Evolutionary conservation across 2,113 vertebrate genomes (phyloP), one percentile per base, ranked within the genome.

Genomic region (Marmota monax): DNA sequence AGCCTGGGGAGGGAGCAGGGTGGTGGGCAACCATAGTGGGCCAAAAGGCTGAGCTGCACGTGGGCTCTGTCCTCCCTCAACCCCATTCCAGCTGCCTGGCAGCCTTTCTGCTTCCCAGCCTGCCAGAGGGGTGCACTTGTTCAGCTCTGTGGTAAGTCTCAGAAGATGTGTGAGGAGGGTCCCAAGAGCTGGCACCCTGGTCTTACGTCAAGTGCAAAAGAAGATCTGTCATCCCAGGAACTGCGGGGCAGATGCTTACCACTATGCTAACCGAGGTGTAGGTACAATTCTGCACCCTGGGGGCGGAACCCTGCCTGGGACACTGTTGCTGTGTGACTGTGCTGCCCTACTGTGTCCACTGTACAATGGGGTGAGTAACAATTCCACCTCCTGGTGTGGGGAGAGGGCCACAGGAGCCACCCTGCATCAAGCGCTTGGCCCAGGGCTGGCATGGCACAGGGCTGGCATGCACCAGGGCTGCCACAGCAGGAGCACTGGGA

Each of bases 181-280:
- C 90, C 48, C 20, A 23, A 56, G 67, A 32, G 56, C 9, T 14
- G 51, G 34, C 72, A 10, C 39, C 16, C 56, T 51, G 51, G 27
- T 48, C 53, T 61, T 32, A 34, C 32, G 17, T 22, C 25, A 14
- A 14, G 67, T 5, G 39, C 45, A 25, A 67, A 2, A 0, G 12
- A 53, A 53, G 23, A 48, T 32, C 7, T 29, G 34, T 13, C 76
- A 3, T 29, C 2, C 18, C 0, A 7, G 37, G 74, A 48, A 12
- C 53, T 65, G 67, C 34, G 0, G 3, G 2, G 12, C 2, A 18
- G 67, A 6, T 3, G 14, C 42, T 2, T 4, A 22, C 34, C 4
- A 1, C 45, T 1, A 0, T 1, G 34, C 78, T n/a, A 42, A 20
- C 13, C 42, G 7, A 18, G 58, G 56, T 20, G 20, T 34, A 27